phyloP scores from a whole-genome alignment of 35 echinoderm and acorn worm species.

The Strongylocentrotus purpuratus region DNA sequence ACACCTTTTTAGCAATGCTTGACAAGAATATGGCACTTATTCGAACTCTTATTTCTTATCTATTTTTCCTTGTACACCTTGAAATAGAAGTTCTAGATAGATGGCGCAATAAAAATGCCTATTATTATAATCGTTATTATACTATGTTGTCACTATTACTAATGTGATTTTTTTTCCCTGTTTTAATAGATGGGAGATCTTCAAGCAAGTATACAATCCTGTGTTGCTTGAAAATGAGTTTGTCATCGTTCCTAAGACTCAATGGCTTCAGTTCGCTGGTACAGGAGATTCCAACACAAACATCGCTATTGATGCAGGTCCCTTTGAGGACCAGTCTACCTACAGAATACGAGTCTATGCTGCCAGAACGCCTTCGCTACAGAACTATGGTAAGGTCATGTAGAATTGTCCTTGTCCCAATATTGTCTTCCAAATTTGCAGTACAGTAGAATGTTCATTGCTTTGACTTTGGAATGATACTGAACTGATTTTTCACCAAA shows the following conservation, averaged over 20 bases:
- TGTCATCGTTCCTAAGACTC: constrained; percentile 33
- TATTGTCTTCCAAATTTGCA: neutral
- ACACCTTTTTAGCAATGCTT: no score
- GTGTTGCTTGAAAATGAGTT: neutral
- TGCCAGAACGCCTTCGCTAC: constrained; percentile 67
- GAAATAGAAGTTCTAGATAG: no score
- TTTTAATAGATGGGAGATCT: constrained; percentile 79
- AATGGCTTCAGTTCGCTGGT: constrained; percentile 77
- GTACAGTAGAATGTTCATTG: neutral
- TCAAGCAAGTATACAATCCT: constrained; percentile 29
- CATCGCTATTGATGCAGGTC: constrained; percentile 77
- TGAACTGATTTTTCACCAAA: neutral
- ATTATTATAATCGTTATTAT: no score
- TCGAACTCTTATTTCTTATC: no score
- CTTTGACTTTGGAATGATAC: neutral
- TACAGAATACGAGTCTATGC: constrained; percentile 72
- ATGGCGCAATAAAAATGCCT: no score
- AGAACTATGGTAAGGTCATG: neutral
- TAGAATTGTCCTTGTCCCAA: neutral
- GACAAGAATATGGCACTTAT: no score
- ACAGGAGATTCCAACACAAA: constrained; percentile 80
- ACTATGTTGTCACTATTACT: no score
- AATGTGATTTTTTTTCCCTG: neutral
- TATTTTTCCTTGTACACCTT: no score
- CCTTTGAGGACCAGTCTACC: constrained; percentile 59